Base-by-base conservation (phyloP, 2,888 invertebrate species). In the Allygus modestus region DNA sequence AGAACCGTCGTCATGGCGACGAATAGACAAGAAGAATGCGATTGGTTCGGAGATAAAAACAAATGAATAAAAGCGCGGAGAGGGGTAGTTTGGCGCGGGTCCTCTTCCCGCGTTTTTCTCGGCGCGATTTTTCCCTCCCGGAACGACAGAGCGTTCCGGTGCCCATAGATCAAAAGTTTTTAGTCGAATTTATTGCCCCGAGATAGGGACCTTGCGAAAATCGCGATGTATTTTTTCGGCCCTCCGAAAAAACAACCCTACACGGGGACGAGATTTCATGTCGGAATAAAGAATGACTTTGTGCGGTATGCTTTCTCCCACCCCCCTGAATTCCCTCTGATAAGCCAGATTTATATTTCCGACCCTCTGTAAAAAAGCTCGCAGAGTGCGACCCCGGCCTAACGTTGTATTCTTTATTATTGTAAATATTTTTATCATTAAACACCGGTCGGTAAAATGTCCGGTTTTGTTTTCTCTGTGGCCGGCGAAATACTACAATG, bases 91-190 rank as follows among this genome's bases (percentile, higher is more conserved):
- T 83, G 83, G 83, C 83, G 83, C 83, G 75, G 31, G 51, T 71
- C 46, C 75, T 75, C 75, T 75, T 83, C 23, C 75, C 73, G 54
- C 51, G 75, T 54, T 83, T 83, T 83, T 83, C 51, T 73, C 71
- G 51, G 58, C 37, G 82, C 71, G 83, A 79, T 79, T 79, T 79
- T 79, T 79, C 79, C 79, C 79, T 79, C 43, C 83, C 75, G 83
- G 61, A 83, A 83, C 83, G 83, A 82, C 82, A 82, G 82, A 71
- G 73, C 71, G 51, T 41, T 75, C 83, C 46, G 86, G 73, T 41
- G 86, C 86, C 86, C 87, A 87, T 88, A 88, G 86, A 88, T 88
- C 88, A 88, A 88, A 87, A 87, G 86, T 87, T 87, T 87, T 86
- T 86, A 87, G 87, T 86, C 87, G 87, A 88, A 88, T 88, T 88